These are phyloP conservation scores for Rambutsinella grinnellia DNA, from an alignment of 2,888 invertebrate species.

Conservation along the genomic window DNA sequence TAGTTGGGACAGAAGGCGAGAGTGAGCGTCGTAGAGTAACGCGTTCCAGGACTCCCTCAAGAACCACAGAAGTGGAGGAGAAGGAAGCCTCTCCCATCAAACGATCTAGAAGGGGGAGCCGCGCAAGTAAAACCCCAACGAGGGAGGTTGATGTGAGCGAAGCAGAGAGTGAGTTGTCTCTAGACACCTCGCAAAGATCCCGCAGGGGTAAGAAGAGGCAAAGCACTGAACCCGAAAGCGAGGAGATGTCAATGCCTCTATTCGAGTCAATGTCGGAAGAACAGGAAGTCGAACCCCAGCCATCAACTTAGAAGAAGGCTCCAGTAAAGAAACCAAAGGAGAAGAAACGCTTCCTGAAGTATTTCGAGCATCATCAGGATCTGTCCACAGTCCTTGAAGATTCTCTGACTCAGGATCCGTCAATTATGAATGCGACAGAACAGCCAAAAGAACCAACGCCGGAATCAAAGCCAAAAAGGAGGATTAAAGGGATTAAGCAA, in stretches of 20 bases:
- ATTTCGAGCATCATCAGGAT: slow-evolving; percentile 49
- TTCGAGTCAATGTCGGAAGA: slow-evolving; percentile 8
- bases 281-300: slow-evolving; percentile 7
- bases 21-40: neutral
- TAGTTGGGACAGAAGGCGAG: neutral
- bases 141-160: neutral
- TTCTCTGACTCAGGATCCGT: slow-evolving; percentile 8
- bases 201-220: neutral
- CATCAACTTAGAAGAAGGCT: slow-evolving; percentile 7
- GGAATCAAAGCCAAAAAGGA: slow-evolving; percentile 1
- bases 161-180: neutral
- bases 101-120: neutral
- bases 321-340: neutral
- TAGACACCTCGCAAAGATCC: neutral
- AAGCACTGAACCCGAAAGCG: slow-evolving; percentile 6
- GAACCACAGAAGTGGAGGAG: neutral
- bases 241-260: neutral
- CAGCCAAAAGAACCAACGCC: neutral
- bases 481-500: slow-evolving; percentile 33
- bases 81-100: neutral
- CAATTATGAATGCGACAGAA: slow-evolving; percentile 34
- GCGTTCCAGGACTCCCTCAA: neutral
- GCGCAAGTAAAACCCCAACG: slow-evolving; percentile 15
- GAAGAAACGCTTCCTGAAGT: slow-evolving; percentile 31
- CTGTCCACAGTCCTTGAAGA: slow-evolving; percentile 60